A percentile compares a stretch with the other conserved stretches of the same genome.
These are phyloP conservation scores for Podargus strigoides DNA, from an alignment of 2,797 vertebrate genomes.

Conservation along the genomic window DNA sequence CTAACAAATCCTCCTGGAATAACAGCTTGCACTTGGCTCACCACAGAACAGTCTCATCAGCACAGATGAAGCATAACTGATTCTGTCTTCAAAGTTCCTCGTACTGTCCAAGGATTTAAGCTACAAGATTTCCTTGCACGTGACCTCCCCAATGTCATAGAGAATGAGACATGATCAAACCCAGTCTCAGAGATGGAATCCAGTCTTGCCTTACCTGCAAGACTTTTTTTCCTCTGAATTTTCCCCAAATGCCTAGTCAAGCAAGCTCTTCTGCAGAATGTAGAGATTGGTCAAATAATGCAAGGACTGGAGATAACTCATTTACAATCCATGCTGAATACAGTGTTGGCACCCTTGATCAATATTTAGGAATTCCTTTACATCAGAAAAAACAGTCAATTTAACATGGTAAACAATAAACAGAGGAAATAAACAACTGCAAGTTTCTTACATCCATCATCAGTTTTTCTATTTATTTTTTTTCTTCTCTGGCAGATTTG, in stretches of 20 bases:
- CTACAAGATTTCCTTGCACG: background rate
- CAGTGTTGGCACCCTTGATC: background rate
- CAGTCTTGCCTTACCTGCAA: background rate
- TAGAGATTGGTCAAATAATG: background rate
- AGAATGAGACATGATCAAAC: background rate
- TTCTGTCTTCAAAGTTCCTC: background rate
- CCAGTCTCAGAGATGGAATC: background rate
- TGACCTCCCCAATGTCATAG: background rate
- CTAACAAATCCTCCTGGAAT: background rate
- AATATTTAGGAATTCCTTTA: background rate
- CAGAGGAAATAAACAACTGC: background rate
- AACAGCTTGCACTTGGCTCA: background rate
- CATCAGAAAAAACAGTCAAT: background rate
- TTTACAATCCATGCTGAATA: background rate
- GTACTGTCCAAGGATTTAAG: background rate
- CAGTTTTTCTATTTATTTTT: background rate
- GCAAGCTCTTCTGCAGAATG: background rate
- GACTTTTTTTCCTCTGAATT: background rate
- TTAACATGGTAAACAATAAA: background rate
- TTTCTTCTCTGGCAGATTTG: background rate
- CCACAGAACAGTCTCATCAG: background rate
- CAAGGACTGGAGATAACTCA: background rate
- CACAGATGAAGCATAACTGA: background rate
- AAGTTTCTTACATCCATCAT: background rate
- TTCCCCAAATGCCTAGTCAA: background rate